Base-by-base conservation (phyloP, 2,888 invertebrate genomes). In the Cryptus viduatorius region DNA sequence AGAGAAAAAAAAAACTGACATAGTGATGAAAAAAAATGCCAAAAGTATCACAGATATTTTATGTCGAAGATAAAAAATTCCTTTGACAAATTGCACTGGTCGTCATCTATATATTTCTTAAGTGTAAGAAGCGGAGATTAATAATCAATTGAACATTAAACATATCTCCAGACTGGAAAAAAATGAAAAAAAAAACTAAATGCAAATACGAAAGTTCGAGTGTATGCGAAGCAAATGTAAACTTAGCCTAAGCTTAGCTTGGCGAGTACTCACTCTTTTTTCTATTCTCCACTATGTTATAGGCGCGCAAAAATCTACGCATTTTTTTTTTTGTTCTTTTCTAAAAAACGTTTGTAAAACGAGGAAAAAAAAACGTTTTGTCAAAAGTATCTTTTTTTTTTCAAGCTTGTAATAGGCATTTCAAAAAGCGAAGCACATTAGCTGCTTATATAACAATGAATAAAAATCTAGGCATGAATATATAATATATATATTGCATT, bases 181-280 rank as follows among this genome's bases (percentile, higher is more conserved):
- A 46, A 29, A 8, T 7, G n/a, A 24, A 68, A 24, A 64, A 24
- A 53, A 69, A 44, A 82, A 67, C 53, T 7, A 78, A 69, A 65
- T 5, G 31, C 8, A 19, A 16, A 73, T 71, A 64, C 82, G 65
- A 82, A 82, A 79, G 79, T 87, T 88, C 89, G 89, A 90, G 89
- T 90, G 91, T 91, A 91, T 90, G 90, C 92, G 91, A 93, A 91
- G 91, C 92, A 92, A 91, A 92, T 89, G 89, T 89, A 89, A 91
- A 92, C 92, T 93, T 93, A 93, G 90, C 90, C 92, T 93, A 93
- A 92, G 92, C 92, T 91, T 91, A 90, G 91, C 91, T 89, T 88
- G 88, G 90, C 92, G 92, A 92, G 90, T 92, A 90, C 91, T 91
- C 92, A 90, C 92, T 92, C 91, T 88, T 90, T 37, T 87, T 88